phyloP scores from a whole-genome alignment of 64 coral and sea anemone genomes.

The Pocillopora damicornis region DNA sequence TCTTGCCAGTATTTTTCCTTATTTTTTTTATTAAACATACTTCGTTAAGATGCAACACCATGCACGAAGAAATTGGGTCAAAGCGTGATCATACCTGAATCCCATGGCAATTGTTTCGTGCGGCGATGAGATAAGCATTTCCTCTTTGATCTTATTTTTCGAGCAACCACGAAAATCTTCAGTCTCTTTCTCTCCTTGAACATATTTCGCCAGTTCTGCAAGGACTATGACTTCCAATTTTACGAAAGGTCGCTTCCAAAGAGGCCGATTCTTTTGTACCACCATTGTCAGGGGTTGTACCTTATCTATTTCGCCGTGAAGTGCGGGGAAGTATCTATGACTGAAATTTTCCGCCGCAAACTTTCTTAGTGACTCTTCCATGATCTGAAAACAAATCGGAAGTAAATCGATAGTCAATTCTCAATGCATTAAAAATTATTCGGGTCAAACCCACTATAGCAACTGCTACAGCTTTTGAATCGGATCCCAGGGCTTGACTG shows the following conservation, averaged over 20 bases:
- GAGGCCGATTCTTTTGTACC: neutral
- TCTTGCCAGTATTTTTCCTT: no score
- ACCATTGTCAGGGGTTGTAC: neutral
- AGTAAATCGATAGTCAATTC: neutral
- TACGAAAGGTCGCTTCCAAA: neutral
- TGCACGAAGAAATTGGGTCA: no score
- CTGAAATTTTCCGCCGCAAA: slow-evolving; percentile 11
- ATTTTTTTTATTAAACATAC: no score
- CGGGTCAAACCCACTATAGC: no score
- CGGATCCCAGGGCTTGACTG: no score
- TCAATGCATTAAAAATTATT: no score
- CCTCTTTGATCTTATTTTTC: neutral
- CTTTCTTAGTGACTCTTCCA: neutral
- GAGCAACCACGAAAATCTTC: neutral
- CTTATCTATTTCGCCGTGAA: neutral
- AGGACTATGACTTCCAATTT: slow-evolving; percentile 6
- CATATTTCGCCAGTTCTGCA: slow-evolving; percentile 8
- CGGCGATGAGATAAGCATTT: neutral
- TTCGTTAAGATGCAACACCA: no score
- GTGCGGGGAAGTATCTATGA: neutral
- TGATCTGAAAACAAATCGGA: neutral
- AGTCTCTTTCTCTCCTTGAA: neutral
- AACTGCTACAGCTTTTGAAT: no score
- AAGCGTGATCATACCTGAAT: neutral
- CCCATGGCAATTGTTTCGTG: neutral